phyloP scores from a whole-genome alignment of 1,140 invertebrate species.

The Aphelinus atriplicis region DNA sequence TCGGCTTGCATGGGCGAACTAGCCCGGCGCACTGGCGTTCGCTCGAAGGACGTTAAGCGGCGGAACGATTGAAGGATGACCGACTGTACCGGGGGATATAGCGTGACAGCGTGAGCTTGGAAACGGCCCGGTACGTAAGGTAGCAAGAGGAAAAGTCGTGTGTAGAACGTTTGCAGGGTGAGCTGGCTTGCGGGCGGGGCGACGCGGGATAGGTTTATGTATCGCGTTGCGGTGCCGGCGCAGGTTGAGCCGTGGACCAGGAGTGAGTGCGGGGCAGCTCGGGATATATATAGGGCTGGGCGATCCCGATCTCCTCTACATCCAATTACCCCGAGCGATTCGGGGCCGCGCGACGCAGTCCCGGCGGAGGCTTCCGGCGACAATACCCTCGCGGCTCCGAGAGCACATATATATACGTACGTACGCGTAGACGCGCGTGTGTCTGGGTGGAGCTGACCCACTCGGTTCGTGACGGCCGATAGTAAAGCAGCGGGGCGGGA shows the following conservation, averaged over 20 bases:
- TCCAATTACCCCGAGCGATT: constrained; percentile 60
- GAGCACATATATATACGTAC: not conserved
- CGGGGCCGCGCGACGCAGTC: constrained; percentile 35
- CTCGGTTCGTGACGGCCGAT: constrained; percentile 46
- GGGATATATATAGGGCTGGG: constrained; percentile 6
- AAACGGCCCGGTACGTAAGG: not conserved
- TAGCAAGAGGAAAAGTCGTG: not conserved
- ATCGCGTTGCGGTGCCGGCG: not conserved
- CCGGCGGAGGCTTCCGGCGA: constrained; percentile 57
- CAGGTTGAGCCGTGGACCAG: constrained; percentile 14
- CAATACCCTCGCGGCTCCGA: constrained; percentile 53
- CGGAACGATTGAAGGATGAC: too few species aligned
- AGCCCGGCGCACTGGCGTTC: too few species aligned
- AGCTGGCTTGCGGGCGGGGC: too few species aligned
- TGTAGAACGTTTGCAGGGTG: too few species aligned
- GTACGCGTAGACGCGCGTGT: not conserved
- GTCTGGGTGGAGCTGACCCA: not conserved
- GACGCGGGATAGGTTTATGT: not conserved
- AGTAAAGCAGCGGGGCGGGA: constrained; percentile 48
- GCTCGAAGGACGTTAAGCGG: too few species aligned
- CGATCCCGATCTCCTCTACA: constrained; percentile 53
- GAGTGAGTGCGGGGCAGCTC: constrained; percentile 15
- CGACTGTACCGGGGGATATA: not conserved
- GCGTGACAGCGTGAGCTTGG: constrained; percentile 32
- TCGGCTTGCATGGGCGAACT: too few species aligned